Percentiles rank a stretch among this genome's conserved stretches.
Conservation (phyloP, 2,888 invertebrate genomes). For the Cantharis nigra region DNA sequence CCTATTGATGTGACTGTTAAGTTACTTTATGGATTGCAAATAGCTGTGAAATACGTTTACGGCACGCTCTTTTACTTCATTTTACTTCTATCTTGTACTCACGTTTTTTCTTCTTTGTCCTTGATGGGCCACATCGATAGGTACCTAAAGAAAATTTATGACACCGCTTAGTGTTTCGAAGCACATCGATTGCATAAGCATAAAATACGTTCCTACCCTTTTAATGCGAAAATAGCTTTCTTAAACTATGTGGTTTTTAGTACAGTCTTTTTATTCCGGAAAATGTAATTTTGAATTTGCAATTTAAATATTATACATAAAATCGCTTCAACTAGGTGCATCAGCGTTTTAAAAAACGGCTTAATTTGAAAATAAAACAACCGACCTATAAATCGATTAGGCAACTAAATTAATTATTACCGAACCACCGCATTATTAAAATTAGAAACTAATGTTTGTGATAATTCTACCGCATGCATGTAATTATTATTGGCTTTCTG, state of each 20-base stretch:
- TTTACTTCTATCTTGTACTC: slow-evolving; percentile 20
- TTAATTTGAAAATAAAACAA: background rate
- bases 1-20: slow-evolving; percentile 39
- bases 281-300: background rate
- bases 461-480: background rate
- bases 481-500: too few species aligned
- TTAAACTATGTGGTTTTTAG: background rate
- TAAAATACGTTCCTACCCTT: slow-evolving; percentile 19
- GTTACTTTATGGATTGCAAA: slow-evolving; percentile 41
- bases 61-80: slow-evolving; percentile 32
- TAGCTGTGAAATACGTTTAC: slow-evolving; percentile 39
- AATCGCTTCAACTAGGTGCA: background rate
- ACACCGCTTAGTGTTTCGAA: slow-evolving; percentile 13
- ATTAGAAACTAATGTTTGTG: background rate
- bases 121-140: slow-evolving; percentile 20
- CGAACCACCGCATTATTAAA: background rate
- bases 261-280: background rate
- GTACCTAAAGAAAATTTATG: slow-evolving; percentile 21
- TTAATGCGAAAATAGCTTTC: slow-evolving; percentile 16
- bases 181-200: slow-evolving; percentile 19
- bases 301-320: background rate
- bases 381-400: background rate
- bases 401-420: background rate
- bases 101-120: slow-evolving; percentile 17
- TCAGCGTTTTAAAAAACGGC: background rate